Base-by-base conservation (phyloP, 2,797 vertebrate genomes). In the Phrynocephalus forsythii region DNA sequence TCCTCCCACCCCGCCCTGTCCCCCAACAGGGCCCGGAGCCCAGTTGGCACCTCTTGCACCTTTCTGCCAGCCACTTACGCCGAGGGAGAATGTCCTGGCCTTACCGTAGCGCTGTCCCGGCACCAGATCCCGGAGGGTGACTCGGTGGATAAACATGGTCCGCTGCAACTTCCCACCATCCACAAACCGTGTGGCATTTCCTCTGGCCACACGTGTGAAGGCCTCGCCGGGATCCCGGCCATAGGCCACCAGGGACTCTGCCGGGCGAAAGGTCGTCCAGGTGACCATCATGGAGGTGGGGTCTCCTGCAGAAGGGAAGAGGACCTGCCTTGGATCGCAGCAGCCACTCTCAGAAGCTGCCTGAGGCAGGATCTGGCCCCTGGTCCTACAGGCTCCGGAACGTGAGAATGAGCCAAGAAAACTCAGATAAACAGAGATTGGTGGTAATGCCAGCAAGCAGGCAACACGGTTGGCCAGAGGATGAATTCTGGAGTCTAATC, bases 211-310 rank as follows among this genome's bases (percentile, higher is more conserved):
- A 76, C 94, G 85, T 5, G 96, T 94, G 89, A 98, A 97, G 13
- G 96, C 91, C 10, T 92, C 95, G 0, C 97, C 95, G 0, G 30
- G 63, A 84, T 96, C 94, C 66, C 92, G 50, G 22, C 96, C 94
- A 0, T 97, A 98, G 94, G 98, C 97, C 88, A 99, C 98, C 18
- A 93, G 86, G 1, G 97, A 98, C 30, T 92, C 94, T 0, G 97
- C 96, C 30, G 96, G 92, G 71, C 94, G 96, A 90, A 97, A 97
- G 0, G 98, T 98, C 69, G 96, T 98, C 98, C 98, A 99, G 50
- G 98, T 98, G 71, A 98, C 96, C 1, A 95, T 95, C 97, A 98
- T 98, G 77, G 97, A 97, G 50, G 95, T 95, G 0, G 97, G 92
- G 5, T 94, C 94, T 71, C 96, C 98, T 98, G 95, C 9, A 5